Evolutionary conservation across 2,113 vertebrate genomes (phyloP), one percentile per base, ranked within the genome.

Genomic region (Hylia prasina): DNA sequence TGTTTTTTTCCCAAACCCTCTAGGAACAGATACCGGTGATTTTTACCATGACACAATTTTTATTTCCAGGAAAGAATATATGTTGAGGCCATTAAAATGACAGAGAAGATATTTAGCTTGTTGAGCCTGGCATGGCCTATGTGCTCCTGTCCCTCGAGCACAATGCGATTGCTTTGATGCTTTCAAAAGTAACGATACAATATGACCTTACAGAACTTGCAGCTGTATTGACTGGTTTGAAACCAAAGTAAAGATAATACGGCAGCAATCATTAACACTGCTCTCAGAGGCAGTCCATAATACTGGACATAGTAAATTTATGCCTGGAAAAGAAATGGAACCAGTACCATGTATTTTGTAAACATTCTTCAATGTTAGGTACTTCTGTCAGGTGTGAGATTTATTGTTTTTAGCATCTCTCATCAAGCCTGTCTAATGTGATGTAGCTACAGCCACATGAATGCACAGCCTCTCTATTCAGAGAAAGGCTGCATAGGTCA

Each of bases 151-250:
- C 79, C 90, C 93, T 93, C 13, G 13, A 86, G 79, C 72, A 48
- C 23, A 80, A 57, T 68, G 25, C 2, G 5, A 96, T 95, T 86
- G 60, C 60, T 90, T 88, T 92, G 30, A 60, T 81, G 68, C 56
- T 90, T 96, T 83, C 82, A 27, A 53, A 94, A 94, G 63, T 47
- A 87, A 77, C 71, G 88, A 95, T 96, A 88, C 95, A 56, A 94
- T 95, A 89, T 90, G 94, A 90, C 96, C 88, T 95, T 93, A 86
- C 50, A 94, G 79, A 90, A 88, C 56, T 86, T 51, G 53, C 51
- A 92, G 60, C 71, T 63, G 6, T 64, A 95, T 96, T 53, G 93
- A 96, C 72, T 24, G 18, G 5, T 64, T 86, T 78, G 56, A 83
- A 90, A 73, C 33, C 51, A 30, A 86, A 92, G 56, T 64, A 39